Conservation (phyloP, 1,140 invertebrate species). For the Trinorchestia longiramus region DNA sequence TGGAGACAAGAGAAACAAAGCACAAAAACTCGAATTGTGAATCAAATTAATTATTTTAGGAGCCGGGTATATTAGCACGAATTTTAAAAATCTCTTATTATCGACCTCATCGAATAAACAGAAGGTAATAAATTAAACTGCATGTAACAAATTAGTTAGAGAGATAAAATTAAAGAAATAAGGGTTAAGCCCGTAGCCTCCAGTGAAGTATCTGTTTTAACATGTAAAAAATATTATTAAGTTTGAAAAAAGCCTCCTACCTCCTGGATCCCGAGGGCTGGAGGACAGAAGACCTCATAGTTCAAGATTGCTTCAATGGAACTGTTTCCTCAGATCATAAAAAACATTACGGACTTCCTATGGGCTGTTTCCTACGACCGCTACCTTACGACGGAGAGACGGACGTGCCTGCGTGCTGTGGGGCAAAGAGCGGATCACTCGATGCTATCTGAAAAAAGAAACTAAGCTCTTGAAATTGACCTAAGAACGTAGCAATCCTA, state of each 20-base stretch:
- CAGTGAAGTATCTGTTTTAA: not conserved
- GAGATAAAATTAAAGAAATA: not conserved
- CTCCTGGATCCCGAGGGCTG: not conserved
- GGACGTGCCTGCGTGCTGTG: not conserved
- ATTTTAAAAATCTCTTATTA: not conserved
- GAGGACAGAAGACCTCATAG: conserved; percentile 8
- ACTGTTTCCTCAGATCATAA: conserved; percentile 34
- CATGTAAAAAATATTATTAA: not conserved
- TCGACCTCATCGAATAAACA: not conserved
- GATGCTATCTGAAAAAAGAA: not conserved
- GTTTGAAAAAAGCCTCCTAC: not conserved
- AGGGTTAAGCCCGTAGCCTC: not conserved
- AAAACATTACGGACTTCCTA: conserved; percentile 42
- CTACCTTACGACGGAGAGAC: not conserved
- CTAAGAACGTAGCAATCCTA: too few relatives aligned
- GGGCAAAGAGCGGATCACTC: not conserved
- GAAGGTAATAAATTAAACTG: not conserved
- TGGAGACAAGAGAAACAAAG: too few relatives aligned
- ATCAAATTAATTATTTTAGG: not conserved
- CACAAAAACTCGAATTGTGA: too few relatives aligned
- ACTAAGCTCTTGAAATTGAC: too few relatives aligned
- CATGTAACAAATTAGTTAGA: not conserved
- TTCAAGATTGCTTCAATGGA: conserved; percentile 45
- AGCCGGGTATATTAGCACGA: not conserved
- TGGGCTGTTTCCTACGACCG: conserved; percentile 1